A percentile compares a stretch with the other conserved stretches of the same genome.
Evolutionary conservation across 1,140 invertebrate genomes (phyloP).

Genomic region (Coboldia fuscipes): DNA sequence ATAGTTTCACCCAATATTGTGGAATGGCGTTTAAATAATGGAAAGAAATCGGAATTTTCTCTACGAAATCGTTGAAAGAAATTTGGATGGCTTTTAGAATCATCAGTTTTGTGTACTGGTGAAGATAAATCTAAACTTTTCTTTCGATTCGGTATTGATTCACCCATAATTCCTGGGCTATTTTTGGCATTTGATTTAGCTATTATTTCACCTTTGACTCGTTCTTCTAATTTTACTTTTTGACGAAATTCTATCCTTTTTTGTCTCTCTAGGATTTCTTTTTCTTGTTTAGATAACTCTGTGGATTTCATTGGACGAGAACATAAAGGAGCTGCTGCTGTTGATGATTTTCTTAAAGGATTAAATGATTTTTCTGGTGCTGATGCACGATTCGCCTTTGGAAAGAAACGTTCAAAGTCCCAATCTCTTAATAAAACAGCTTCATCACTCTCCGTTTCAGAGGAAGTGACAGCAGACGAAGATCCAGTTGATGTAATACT

Average conservation of each 20-base stretch:
- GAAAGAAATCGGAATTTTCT: slow-evolving; percentile 63
- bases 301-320: not conserved
- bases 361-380: not conserved
- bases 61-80: slow-evolving; percentile 56
- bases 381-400: too few species aligned
- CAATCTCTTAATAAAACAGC: slow-evolving; percentile 55
- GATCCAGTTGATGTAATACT: slow-evolving; percentile 12
- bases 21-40: slow-evolving; percentile 44
- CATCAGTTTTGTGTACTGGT: slow-evolving; percentile 26
- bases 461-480: slow-evolving; percentile 5
- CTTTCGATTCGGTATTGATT: slow-evolving; percentile 23
- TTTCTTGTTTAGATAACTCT: not conserved
- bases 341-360: not conserved
- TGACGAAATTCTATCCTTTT: slow-evolving; percentile 3
- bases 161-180: slow-evolving; percentile 20
- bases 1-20: slow-evolving; percentile 36
- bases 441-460: slow-evolving; percentile 36
- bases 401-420: slow-evolving; percentile 66
- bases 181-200: slow-evolving; percentile 10
- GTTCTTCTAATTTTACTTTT: slow-evolving; percentile 4
- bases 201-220: slow-evolving; percentile 4
- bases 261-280: not conserved
- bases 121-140: too few species aligned
- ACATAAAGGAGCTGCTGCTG: not conserved
- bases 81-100: slow-evolving; percentile 37